These are phyloP conservation scores for Phalacrocorax carbo DNA, from an alignment of 2,113 vertebrate genomes.

Conservation along the genomic window DNA sequence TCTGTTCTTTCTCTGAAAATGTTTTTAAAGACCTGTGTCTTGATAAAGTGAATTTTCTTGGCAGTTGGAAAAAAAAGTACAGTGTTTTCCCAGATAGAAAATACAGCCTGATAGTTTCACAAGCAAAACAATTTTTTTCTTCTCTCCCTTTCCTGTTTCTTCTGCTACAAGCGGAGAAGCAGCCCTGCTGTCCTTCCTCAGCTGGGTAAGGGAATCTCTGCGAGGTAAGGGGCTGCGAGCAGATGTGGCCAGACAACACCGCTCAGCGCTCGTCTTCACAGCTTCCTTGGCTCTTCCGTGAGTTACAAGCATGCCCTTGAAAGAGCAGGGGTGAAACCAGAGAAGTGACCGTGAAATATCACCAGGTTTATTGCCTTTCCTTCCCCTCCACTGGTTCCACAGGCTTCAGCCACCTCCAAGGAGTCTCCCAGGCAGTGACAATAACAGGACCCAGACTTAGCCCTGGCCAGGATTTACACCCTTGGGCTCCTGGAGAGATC, in stretches of 20 bases:
- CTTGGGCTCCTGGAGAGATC: not conserved
- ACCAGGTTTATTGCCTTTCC: not conserved
- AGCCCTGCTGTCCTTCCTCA: not conserved
- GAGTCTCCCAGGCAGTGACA: not conserved
- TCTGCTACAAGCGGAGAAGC: not conserved
- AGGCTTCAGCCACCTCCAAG: not conserved
- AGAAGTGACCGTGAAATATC: not conserved
- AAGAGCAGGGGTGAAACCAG: not conserved
- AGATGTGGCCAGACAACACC: not conserved
- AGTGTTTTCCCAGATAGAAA: not conserved
- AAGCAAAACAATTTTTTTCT: not conserved
- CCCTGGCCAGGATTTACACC: not conserved
- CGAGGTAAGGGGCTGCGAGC: not conserved
- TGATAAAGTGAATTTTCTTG: not conserved
- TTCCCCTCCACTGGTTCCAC: not conserved
- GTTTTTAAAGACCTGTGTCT: not conserved
- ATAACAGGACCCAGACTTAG: not conserved
- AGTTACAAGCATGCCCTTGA: not conserved
- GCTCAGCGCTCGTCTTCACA: not conserved
- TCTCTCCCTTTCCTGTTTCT: not conserved
- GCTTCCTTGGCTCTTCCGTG: fast-evolving
- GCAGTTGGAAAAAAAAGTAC: not conserved
- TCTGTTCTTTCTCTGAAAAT: not conserved
- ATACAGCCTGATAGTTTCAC: not conserved
- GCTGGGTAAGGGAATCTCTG: not conserved